A percentile compares a stretch with the other conserved stretches of the same genome.
phyloP scores from a whole-genome alignment of 1,140 invertebrate species.

The Bemisia tabaci region DNA sequence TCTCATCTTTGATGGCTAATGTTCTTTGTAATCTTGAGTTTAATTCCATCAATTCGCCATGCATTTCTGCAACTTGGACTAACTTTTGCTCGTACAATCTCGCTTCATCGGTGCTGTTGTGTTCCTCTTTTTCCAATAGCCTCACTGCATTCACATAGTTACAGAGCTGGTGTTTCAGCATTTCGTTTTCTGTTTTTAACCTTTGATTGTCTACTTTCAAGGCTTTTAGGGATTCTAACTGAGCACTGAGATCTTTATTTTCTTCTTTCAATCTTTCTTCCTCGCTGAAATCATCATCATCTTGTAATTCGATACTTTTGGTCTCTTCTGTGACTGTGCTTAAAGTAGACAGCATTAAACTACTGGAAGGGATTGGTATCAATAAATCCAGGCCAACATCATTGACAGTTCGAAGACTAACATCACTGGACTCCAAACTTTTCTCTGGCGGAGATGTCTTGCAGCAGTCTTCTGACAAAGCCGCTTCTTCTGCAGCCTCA shows the following conservation, averaged over 20 bases:
- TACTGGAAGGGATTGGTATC: neutral
- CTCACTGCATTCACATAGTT: slow-evolving; percentile 84
- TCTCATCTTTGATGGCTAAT: slow-evolving; percentile 31
- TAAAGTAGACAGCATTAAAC: neutral
- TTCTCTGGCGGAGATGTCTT: neutral
- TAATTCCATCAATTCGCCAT: slow-evolving; percentile 88
- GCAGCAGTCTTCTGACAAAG: neutral
- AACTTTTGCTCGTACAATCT: slow-evolving; percentile 77
- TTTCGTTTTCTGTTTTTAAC: slow-evolving; percentile 52
- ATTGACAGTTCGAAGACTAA: neutral
- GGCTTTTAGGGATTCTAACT: neutral
- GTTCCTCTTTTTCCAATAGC: slow-evolving; percentile 43
- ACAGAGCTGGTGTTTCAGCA: slow-evolving; percentile 72
- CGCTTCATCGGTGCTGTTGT: slow-evolving; percentile 49
- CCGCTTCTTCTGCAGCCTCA: neutral
- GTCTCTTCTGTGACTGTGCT: neutral
- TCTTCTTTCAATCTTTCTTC: neutral
- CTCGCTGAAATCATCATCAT: neutral
- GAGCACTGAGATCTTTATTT: neutral
- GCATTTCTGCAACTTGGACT: slow-evolving; percentile 87
- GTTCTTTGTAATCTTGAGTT: slow-evolving; percentile 51
- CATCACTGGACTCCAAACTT: neutral
- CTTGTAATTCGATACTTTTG: neutral
- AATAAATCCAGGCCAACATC: neutral
- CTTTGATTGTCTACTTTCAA: neutral